Evolutionary conservation across 2,113 vertebrate species (phyloP).

Genomic region (Carlito syrichta): DNA sequence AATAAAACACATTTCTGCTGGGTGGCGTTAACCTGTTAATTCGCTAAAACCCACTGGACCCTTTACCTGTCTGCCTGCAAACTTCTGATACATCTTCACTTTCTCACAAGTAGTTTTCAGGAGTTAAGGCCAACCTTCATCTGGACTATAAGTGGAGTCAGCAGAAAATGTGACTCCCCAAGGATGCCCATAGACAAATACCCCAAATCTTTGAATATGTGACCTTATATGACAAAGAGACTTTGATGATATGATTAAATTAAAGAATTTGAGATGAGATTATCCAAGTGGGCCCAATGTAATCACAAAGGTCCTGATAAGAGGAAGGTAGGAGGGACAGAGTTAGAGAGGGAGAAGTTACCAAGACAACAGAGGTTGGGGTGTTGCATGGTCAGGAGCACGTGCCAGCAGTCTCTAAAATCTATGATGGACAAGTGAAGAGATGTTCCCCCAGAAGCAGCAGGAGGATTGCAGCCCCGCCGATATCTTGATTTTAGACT

Average conservation of each 20-base stretch:
- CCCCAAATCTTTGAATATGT: not conserved
- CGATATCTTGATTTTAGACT: not conserved
- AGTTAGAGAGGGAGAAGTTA: not conserved
- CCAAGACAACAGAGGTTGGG: not conserved
- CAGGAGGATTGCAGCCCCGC: not conserved
- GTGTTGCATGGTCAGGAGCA: accelerated
- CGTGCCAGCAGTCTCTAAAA: not conserved
- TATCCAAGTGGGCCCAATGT: no score
- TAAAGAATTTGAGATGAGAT: not conserved
- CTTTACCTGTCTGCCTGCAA: constrained; percentile 6
- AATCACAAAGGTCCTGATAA: not conserved
- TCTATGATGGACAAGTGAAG: not conserved
- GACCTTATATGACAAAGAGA: not conserved
- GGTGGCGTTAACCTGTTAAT: constrained; percentile 71
- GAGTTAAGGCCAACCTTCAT: not conserved
- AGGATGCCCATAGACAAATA: not conserved
- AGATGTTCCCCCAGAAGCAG: not conserved
- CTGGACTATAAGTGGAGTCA: not conserved
- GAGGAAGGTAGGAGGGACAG: not conserved
- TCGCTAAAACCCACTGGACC: constrained; percentile 49
- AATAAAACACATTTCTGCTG: constrained; percentile 65
- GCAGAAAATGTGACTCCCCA: not conserved
- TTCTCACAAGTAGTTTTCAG: not conserved
- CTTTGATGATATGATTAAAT: not conserved
- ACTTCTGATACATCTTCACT: constrained; percentile 30